phyloP scores from a whole-genome alignment of 2,888 invertebrate species.

The Resseliella maxima region DNA sequence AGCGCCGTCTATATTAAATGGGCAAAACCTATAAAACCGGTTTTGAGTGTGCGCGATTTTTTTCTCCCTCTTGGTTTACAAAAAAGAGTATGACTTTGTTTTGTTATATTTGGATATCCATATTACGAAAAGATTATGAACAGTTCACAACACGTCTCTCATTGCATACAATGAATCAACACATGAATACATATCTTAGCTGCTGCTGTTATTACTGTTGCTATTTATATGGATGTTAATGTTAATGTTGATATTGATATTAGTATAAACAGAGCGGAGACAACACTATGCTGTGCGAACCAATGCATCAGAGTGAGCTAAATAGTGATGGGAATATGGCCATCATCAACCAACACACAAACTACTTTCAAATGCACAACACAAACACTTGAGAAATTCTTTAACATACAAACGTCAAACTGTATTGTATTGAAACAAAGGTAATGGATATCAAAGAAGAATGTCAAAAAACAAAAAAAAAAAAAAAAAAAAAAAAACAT shows the following conservation, averaged over 20 bases:
- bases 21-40: constrained; percentile 32
- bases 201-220: constrained; percentile 1
- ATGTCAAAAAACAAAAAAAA: constrained; percentile 51
- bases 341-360: constrained; percentile 54
- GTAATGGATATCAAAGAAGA: constrained; percentile 49
- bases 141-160: constrained; percentile 25
- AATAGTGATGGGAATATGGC: constrained; percentile 27
- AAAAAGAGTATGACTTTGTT: constrained; percentile 4
- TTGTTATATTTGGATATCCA: constrained; percentile 36
- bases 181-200: constrained; percentile 20
- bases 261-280: not conserved
- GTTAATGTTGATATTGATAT: not conserved
- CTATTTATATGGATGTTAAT: not conserved
- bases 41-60: constrained; percentile 50
- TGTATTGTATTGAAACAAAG: constrained; percentile 52
- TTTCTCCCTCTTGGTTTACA: not conserved
- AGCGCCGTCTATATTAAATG: constrained; percentile 53
- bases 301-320: not conserved
- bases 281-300: not conserved
- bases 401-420: constrained; percentile 49
- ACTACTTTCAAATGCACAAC: not conserved
- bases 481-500: constrained; percentile 3
- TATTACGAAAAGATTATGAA: constrained; percentile 35
- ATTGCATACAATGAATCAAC: not conserved
- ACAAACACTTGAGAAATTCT: constrained; percentile 23